Evolutionary conservation across 2,113 vertebrate genomes (phyloP).

Genomic region (Archilochus colubris): DNA sequence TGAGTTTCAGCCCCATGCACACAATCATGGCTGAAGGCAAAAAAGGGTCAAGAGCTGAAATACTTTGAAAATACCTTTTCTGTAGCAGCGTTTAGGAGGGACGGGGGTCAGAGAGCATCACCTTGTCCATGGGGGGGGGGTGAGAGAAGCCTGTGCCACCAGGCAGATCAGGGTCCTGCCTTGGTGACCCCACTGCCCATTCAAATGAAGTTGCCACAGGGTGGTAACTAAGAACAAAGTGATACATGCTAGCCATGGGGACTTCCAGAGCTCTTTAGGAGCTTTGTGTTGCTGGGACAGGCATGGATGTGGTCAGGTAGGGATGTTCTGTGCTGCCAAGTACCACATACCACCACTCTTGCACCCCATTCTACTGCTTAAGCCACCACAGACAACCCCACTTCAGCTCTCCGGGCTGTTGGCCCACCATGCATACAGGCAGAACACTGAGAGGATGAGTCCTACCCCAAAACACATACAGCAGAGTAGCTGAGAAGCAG

Average conservation of each 20-base stretch:
- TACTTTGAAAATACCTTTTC: not conserved
- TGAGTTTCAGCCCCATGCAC: rapidly evolving
- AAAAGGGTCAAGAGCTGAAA: not conserved
- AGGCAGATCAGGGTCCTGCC: not conserved
- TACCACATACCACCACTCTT: not conserved
- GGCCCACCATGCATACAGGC: rapidly evolving
- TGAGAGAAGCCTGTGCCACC: rapidly evolving
- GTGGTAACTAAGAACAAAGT: not conserved
- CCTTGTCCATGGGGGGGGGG: too few species aligned
- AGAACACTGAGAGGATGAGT: not conserved
- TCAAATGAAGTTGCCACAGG: not conserved
- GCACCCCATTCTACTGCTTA: rapidly evolving
- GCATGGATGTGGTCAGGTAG: rapidly evolving
- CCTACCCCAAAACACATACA: not conserved
- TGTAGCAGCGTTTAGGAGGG: not conserved
- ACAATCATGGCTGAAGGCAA: rapidly evolving
- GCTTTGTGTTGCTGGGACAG: not conserved
- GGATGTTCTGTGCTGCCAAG: not conserved
- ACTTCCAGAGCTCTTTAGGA: not conserved
- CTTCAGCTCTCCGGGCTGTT: not conserved
- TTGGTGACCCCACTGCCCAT: not conserved
- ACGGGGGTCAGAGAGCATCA: not conserved
- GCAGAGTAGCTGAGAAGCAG: not conserved
- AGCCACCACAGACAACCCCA: not conserved
- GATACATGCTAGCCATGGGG: not conserved